Percentiles rank a stretch among this genome's conserved stretches.
Evolutionary conservation across 1,140 invertebrate species (phyloP).

Genomic region (Glomeris maerens): DNA sequence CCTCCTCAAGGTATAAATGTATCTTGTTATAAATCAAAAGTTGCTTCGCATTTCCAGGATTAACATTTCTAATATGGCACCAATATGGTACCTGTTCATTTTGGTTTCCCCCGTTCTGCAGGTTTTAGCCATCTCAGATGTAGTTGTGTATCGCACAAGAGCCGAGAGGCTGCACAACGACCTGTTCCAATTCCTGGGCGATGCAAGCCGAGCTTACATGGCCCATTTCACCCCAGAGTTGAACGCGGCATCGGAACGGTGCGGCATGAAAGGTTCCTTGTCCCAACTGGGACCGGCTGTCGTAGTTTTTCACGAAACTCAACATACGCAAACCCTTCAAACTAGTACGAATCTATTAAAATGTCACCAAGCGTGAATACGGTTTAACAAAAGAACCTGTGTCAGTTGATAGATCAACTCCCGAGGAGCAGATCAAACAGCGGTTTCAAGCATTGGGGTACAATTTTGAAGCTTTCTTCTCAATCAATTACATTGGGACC

Average conservation of each 20-base stretch:
- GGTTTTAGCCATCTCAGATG: slow-evolving; percentile 61
- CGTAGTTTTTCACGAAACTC: slow-evolving; percentile 68
- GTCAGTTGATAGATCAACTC: slow-evolving; percentile 39
- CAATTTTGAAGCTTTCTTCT: slow-evolving; percentile 54
- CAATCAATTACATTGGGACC: slow-evolving; percentile 53
- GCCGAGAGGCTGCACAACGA: slow-evolving; percentile 62
- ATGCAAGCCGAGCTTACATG: slow-evolving; percentile 57
- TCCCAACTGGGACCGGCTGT: slow-evolving; percentile 53
- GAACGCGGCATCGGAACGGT: slow-evolving; percentile 38
- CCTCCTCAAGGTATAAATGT: slow-evolving; percentile 46
- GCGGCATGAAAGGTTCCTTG: slow-evolving; percentile 29
- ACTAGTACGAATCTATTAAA: slow-evolving; percentile 18
- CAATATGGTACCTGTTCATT: too few species aligned
- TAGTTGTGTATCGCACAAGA: slow-evolving; percentile 63
- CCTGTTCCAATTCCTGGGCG: slow-evolving; percentile 62
- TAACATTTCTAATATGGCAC: too few species aligned
- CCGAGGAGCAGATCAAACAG: slow-evolving; percentile 48
- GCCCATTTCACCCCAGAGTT: slow-evolving; percentile 55
- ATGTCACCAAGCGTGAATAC: background rate
- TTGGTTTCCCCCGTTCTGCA: too few species aligned
- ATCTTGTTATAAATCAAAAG: background rate
- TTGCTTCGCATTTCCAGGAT: background rate
- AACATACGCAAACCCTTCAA: slow-evolving; percentile 43
- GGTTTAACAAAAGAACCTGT: slow-evolving; percentile 6
- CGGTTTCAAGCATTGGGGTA: slow-evolving; percentile 46